These are phyloP conservation scores for Drosophila lacertosa DNA, from an alignment of 1,140 invertebrate genomes.

Conservation along the genomic window DNA sequence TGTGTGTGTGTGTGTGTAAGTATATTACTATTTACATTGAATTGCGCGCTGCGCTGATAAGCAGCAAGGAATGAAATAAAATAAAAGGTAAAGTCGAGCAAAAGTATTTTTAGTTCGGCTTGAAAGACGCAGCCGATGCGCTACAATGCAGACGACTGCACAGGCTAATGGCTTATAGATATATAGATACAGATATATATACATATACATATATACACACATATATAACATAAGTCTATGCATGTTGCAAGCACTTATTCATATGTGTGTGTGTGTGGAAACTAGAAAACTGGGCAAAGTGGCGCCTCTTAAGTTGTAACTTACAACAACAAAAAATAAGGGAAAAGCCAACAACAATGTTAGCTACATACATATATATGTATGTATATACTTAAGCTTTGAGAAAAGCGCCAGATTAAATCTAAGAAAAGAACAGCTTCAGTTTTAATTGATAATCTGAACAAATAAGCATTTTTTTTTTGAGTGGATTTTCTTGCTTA, in stretches of 20 bases:
- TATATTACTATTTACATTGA: constrained; percentile 47
- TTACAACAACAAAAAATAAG: no score
- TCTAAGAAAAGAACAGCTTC: no score
- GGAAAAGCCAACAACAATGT: no score
- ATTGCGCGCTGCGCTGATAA: constrained; percentile 51
- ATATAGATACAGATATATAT: neutral
- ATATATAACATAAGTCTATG: no score
- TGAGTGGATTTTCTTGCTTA: no score
- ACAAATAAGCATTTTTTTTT: no score
- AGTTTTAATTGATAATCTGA: no score
- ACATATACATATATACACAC: neutral
- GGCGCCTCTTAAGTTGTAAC: neutral
- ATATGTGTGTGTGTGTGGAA: constrained; percentile 6
- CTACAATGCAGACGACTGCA: constrained; percentile 42
- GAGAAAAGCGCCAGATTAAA: no score
- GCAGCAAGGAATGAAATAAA: constrained; percentile 39
- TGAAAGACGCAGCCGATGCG: constrained; percentile 42
- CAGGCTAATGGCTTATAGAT: constrained; percentile 26
- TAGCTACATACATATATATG: no score
- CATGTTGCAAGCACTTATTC: constrained; percentile 7
- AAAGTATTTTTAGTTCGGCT: constrained; percentile 52
- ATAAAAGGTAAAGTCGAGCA: constrained; percentile 55
- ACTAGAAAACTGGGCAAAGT: no score
- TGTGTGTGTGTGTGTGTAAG: constrained; percentile 20
- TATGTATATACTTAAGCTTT: no score